Evolutionary conservation across 1,140 invertebrate genomes (phyloP), one percentile per base, ranked within the genome.

Genomic region (Mylabris phalerata): DNA sequence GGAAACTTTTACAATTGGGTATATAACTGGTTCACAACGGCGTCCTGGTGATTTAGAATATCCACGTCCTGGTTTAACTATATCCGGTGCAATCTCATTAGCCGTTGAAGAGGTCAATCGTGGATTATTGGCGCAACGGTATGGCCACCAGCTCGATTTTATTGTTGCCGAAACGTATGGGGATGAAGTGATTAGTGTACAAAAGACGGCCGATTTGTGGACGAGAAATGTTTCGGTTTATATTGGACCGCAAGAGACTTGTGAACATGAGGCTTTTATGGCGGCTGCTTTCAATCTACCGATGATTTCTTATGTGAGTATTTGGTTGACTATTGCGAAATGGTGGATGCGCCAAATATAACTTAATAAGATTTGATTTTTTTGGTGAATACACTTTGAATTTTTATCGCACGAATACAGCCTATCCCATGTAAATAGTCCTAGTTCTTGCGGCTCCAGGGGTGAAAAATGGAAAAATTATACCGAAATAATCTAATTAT

Each of bases 211-310:
- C 2, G 77, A 85, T 10, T 77, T 98, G 4, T 95, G 92, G 92
- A 87, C 83, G 26, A 78, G 82, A 59, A 92, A 93, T 65, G 83
- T 97, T 41, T 89, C 89, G 0, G 94, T 86, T 38, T 95, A 89
- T 67, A 90, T 98, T 61, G 95, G 95, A 0, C 95, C 95, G 0
- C 94, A 98, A 73, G 93, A 96, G 74, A 95, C 92, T 0, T 98
- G 95, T 73, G 82, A 93, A 1, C 92, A 95, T 72, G 95, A 98
- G 74, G 95, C 90, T 0, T 83, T 87, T 52, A 91, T 98, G 83
- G 95, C 95, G 0, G 90, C 93, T 0, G 87, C 93, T n/a, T 95
- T 97, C 73, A 95, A 98, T 75, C 77, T 98, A 25, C 85, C 85
- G 4, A 90, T 90, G 87, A 87, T 90, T 67, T 89, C 87, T 57